These are phyloP conservation scores for Cheilosia grossa DNA, from an alignment of 2,888 invertebrate species.

Conservation along the genomic window DNA sequence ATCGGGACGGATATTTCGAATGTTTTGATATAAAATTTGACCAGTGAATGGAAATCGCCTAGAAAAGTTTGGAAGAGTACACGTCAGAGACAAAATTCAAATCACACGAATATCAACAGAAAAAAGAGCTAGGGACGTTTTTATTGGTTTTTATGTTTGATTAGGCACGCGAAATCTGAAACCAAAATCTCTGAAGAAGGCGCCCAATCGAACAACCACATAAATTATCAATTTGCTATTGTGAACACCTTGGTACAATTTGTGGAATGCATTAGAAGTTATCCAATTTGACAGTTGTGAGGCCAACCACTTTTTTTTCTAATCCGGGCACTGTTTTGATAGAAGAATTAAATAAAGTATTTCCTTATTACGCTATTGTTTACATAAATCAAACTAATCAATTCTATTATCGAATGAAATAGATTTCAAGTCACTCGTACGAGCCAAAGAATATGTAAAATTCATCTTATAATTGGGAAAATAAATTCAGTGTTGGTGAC, in stretches of 20 bases:
- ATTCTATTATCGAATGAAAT: constrained; percentile 6
- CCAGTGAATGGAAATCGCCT: too few relatives aligned
- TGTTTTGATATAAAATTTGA: too few relatives aligned
- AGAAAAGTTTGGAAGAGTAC: too few relatives aligned
- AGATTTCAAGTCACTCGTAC: not conserved
- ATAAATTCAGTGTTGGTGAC: constrained; percentile 25
- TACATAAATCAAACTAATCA: constrained; percentile 28
- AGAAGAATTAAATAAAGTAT: constrained; percentile 12
- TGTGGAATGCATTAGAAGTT: constrained; percentile 38
- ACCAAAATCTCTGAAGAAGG: too few relatives aligned
- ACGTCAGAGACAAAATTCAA: too few relatives aligned
- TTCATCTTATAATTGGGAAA: not conserved
- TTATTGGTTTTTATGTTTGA: too few relatives aligned
- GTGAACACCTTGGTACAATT: not conserved
- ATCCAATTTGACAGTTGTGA: constrained; percentile 47
- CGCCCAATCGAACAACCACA: too few relatives aligned
- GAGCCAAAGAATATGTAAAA: constrained; percentile 55
- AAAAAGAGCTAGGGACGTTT: too few relatives aligned
- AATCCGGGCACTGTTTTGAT: constrained; percentile 65
- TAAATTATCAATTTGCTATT: not conserved
- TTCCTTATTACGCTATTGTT: constrained; percentile 24
- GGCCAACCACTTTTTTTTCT: constrained; percentile 69
- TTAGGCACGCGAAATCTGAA: too few relatives aligned
- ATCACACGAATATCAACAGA: too few relatives aligned
- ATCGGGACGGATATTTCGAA: too few relatives aligned